These are phyloP conservation scores for Patiria miniata DNA, from an alignment of 35 echinoderm and acorn worm genomes.

Conservation along the genomic window DNA sequence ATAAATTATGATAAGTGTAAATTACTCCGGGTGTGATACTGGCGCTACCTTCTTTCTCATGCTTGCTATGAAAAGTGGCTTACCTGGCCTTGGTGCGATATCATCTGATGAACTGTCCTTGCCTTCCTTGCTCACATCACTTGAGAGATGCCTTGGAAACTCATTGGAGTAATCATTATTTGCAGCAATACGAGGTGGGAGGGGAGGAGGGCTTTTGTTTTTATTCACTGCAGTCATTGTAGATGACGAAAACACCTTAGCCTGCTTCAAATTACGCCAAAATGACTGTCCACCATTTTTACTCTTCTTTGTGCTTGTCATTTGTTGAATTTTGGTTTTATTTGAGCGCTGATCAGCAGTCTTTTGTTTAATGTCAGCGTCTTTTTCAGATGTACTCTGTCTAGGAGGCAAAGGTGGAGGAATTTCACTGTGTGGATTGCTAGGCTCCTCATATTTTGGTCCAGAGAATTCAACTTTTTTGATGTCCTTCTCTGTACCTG, in stretches of 20 bases:
- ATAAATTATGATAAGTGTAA: no score
- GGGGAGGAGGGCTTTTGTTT: constrained; percentile 60
- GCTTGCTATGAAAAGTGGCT: constrained; percentile 2
- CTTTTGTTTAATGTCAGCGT: constrained; percentile 49
- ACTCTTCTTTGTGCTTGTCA: constrained; percentile 56
- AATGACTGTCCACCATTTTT: constrained; percentile 62
- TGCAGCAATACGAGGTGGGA: constrained; percentile 59
- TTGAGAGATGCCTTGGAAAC: not conserved
- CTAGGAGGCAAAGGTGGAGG: constrained; percentile 63
- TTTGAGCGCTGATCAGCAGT: constrained; percentile 37
- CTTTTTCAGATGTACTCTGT: constrained; percentile 44
- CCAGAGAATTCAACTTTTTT: constrained; percentile 5
- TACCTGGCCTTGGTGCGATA: constrained; percentile 1
- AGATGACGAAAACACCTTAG: constrained; percentile 52
- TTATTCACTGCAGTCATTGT: constrained; percentile 32
- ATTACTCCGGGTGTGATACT: no score
- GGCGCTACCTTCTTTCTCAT: not conserved
- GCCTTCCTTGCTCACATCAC: not conserved
- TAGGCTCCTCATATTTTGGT: constrained; percentile 30
- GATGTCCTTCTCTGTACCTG: not conserved
- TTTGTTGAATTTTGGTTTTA: constrained; percentile 51
- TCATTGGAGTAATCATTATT: constrained; percentile 32
- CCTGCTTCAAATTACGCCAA: constrained; percentile 56
- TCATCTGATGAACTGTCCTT: not conserved
- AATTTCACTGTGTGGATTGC: constrained; percentile 5